Conservation (phyloP, 1,140 invertebrate genomes). For the Trichogramma pretiosum region DNA sequence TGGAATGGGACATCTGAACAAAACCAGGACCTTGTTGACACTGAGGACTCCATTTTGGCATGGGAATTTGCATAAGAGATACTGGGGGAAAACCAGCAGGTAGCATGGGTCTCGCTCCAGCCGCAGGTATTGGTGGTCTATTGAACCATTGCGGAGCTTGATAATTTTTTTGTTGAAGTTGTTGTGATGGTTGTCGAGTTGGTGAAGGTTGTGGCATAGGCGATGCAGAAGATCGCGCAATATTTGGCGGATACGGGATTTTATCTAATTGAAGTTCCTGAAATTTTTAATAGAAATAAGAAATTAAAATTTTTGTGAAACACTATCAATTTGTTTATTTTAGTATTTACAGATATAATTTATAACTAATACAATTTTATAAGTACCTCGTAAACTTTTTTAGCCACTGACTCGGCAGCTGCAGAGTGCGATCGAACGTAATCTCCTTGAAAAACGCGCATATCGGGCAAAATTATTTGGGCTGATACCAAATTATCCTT, state of each 20-base stretch:
- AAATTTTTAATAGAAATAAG: background rate
- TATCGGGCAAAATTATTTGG: conserved; percentile 36
- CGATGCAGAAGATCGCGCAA: background rate
- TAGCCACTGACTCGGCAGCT: conserved; percentile 41
- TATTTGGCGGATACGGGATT: background rate
- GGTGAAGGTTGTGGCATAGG: conserved; percentile 1
- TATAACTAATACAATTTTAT: background rate
- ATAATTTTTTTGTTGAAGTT: background rate
- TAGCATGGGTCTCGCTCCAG: conserved; percentile 10
- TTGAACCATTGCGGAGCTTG: conserved; percentile 34
- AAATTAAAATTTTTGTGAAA: conserved; percentile 5
- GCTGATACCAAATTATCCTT: conserved; percentile 31
- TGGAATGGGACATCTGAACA: background rate
- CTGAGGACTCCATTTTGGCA: conserved; percentile 25
- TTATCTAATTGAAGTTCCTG: conserved; percentile 27
- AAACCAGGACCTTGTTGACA: conserved; percentile 11
- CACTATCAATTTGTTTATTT: background rate
- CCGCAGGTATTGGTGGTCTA: conserved; percentile 15
- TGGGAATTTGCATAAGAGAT: conserved; percentile 10
- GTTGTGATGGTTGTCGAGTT: conserved; percentile 21
- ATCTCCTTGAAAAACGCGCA: conserved; percentile 33
- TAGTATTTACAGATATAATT: background rate
- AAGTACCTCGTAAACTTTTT: conserved; percentile 33
- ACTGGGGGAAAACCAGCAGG: conserved; percentile 12
- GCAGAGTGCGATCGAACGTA: conserved; percentile 29